Percentiles rank a stretch among this genome's conserved stretches.
These are phyloP conservation scores for Lipophrys pholis DNA, from an alignment of 2,113 vertebrate genomes.

Conservation along the genomic window DNA sequence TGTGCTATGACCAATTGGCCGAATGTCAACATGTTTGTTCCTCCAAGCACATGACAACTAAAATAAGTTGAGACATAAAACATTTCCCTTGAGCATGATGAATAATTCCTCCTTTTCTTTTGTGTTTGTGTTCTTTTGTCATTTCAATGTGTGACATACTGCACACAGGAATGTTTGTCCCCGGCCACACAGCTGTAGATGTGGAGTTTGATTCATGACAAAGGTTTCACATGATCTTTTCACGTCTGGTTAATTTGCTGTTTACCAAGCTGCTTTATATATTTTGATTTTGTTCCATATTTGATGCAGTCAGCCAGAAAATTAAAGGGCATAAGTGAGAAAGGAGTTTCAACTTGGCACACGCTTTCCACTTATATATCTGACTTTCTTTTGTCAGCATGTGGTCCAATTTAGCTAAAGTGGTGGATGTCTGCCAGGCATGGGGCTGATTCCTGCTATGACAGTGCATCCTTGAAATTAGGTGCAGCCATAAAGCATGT, in stretches of 20 bases:
- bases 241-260: slow-evolving; percentile 40
- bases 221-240: slow-evolving; percentile 55
- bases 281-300: slow-evolving; percentile 27
- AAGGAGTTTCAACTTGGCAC: slow-evolving; percentile 5
- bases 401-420: slow-evolving; percentile 47
- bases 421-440: slow-evolving; percentile 29
- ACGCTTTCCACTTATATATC: slow-evolving; percentile 41
- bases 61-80: slow-evolving; percentile 19
- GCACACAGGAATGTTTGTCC: slow-evolving; percentile 50
- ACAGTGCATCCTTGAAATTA: background rate
- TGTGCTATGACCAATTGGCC: slow-evolving; percentile 1
- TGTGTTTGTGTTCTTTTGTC: slow-evolving; percentile 56
- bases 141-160: slow-evolving; percentile 35
- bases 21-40: background rate
- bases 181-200: slow-evolving; percentile 47
- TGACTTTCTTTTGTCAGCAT: slow-evolving; percentile 35
- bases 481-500: background rate
- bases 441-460: slow-evolving; percentile 19
- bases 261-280: slow-evolving; percentile 44
- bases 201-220: slow-evolving; percentile 50
- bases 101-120: slow-evolving; percentile 31
- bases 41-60: slow-evolving; percentile 20
- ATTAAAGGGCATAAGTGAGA: slow-evolving; percentile 36
- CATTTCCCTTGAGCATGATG: slow-evolving; percentile 32
- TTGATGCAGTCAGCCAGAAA: slow-evolving; percentile 47